Evolutionary conservation across 1,140 invertebrate species (phyloP).

Genomic region (Harlomillsia oculata): DNA sequence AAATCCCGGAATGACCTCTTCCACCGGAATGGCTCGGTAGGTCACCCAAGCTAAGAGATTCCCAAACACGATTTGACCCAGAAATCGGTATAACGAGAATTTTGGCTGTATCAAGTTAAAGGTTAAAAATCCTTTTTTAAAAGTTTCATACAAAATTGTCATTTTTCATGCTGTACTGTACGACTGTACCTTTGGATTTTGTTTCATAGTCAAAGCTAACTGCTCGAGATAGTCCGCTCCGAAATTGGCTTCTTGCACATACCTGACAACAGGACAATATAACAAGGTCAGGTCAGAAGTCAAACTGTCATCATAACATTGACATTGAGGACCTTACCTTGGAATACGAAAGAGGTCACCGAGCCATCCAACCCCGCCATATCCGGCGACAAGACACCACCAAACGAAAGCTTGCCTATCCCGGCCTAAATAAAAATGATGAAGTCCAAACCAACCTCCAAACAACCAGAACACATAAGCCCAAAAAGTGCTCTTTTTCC

Average conservation of each 20-base stretch:
- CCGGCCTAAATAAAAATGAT: slow-evolving; percentile 80
- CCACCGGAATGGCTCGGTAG: slow-evolving; percentile 63
- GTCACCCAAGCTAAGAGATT: slow-evolving; percentile 69
- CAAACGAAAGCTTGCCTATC: slow-evolving; percentile 85
- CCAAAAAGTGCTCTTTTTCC: slow-evolving; percentile 51
- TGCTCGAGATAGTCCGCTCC: slow-evolving; percentile 58
- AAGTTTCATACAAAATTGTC: not conserved
- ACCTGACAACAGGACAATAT: slow-evolving; percentile 45
- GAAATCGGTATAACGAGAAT: slow-evolving; percentile 64
- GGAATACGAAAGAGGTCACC: slow-evolving; percentile 75
- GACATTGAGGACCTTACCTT: slow-evolving; percentile 36
- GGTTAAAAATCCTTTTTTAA: not conserved
- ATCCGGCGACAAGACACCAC: slow-evolving; percentile 68
- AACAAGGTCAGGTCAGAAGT: not conserved
- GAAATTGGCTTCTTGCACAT: slow-evolving; percentile 78
- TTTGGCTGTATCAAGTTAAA: slow-evolving; percentile 51
- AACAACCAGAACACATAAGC: slow-evolving; percentile 77
- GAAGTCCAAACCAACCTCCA: slow-evolving; percentile 74
- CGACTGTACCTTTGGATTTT: slow-evolving; percentile 52
- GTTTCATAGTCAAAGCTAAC: slow-evolving; percentile 53
- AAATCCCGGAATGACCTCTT: slow-evolving; percentile 57
- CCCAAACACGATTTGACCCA: slow-evolving; percentile 63
- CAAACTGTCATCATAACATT: not conserved
- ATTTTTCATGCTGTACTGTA: not conserved
- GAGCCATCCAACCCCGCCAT: slow-evolving; percentile 74